These are phyloP conservation scores for Gorsachius goisagi DNA, from an alignment of 2,113 vertebrate species.

Conservation along the genomic window DNA sequence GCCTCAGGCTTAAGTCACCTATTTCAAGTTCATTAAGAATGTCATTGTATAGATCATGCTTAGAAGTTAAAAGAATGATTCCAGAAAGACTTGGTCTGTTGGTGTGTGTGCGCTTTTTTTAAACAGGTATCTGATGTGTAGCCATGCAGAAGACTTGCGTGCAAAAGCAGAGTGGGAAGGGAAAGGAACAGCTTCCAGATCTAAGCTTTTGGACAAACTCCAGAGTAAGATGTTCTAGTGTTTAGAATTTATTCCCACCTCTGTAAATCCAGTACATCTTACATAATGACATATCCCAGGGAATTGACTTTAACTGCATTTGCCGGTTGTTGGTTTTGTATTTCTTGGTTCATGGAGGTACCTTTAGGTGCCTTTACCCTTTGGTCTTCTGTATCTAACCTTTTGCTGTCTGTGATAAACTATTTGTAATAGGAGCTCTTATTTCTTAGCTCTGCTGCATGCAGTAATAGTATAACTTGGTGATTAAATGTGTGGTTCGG, in stretches of 20 bases:
- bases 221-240: slow-evolving; percentile 86
- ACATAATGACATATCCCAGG: not conserved
- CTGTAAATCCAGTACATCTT: not conserved
- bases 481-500: not conserved
- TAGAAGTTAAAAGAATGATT: not conserved
- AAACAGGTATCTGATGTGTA: slow-evolving; percentile 96
- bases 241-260: not conserved
- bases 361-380: not conserved
- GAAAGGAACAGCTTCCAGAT: slow-evolving; percentile 89
- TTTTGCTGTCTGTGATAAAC: not conserved
- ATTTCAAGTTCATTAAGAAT: not conserved
- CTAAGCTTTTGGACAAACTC: slow-evolving; percentile 94
- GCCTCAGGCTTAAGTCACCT: not conserved
- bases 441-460: not conserved
- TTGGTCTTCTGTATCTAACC: not conserved
- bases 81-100: slow-evolving; percentile 21
- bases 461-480: not conserved
- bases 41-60: not conserved
- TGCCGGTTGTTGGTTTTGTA: not conserved
- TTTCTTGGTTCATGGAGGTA: not conserved
- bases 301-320: not conserved
- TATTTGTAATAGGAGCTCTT: not conserved
- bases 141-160: slow-evolving; percentile 91
- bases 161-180: slow-evolving; percentile 98
- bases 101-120: slow-evolving; percentile 12